phyloP scores from a whole-genome alignment of 1,140 invertebrate species.

The Harlomillsia oculata region DNA sequence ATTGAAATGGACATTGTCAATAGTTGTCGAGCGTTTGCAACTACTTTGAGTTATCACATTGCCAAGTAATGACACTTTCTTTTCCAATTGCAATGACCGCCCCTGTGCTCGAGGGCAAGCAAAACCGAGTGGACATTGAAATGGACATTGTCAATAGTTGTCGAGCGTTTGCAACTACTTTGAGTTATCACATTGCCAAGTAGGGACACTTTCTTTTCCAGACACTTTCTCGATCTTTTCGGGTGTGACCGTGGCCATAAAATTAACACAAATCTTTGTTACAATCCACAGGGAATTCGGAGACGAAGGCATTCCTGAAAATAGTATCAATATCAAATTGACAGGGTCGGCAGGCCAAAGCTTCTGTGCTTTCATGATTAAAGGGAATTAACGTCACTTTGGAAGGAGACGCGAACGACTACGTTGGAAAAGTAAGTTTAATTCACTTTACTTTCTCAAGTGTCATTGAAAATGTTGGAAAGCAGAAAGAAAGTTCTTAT shows the following conservation, averaged over 20 bases:
- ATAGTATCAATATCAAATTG: conserved; percentile 74
- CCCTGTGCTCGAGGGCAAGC: conserved; percentile 62
- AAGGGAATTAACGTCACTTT: conserved; percentile 79
- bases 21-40: conserved; percentile 81
- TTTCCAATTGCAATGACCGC: conserved; percentile 49
- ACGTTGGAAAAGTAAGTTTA: conserved; percentile 69
- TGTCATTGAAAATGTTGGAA: too few relatives aligned
- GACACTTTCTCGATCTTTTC: background rate
- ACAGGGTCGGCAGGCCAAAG: conserved; percentile 96
- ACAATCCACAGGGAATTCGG: conserved; percentile 62
- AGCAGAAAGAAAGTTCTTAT: too few relatives aligned
- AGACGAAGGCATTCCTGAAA: conserved; percentile 74
- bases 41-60: conserved; percentile 89
- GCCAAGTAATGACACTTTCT: conserved; percentile 58
- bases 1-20: conserved; percentile 79
- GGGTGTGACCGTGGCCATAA: background rate
- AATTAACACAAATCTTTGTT: conserved; percentile 4
- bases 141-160: conserved; percentile 85
- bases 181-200: conserved; percentile 90
- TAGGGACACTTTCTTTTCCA: conserved; percentile 46
- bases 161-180: conserved; percentile 81
- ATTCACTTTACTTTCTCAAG: too few relatives aligned
- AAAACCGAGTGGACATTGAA: conserved; percentile 58
- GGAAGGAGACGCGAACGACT: conserved; percentile 97
- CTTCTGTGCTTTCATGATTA: conserved; percentile 94